These are phyloP conservation scores for Porites rus DNA, from an alignment of 92 coral and sea anemone genomes.

Conservation along the genomic window DNA sequence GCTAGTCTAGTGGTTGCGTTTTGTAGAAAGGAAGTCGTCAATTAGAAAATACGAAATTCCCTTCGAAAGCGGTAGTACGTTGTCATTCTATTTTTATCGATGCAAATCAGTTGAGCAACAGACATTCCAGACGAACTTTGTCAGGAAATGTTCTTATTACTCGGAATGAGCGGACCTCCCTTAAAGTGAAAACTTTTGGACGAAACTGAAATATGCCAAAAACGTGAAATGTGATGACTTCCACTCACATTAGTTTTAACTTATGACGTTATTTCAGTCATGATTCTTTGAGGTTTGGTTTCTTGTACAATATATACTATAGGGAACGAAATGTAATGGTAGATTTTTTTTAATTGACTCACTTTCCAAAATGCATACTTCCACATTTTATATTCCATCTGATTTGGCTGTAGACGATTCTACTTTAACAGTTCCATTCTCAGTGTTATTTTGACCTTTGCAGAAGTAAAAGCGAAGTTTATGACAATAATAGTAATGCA, in stretches of 20 bases:
- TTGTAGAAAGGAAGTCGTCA: neutral
- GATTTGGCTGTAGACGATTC: neutral
- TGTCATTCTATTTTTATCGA: conserved; percentile 25
- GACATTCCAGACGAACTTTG: conserved; percentile 36
- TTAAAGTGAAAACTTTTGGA: too few species aligned
- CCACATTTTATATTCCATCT: too few species aligned
- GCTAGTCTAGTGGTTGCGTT: too few species aligned
- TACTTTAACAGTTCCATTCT: neutral
- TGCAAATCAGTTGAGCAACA: conserved; percentile 6
- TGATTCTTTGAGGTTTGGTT: neutral
- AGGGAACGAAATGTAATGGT: too few species aligned
- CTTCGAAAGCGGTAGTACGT: neutral
- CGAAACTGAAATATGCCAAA: neutral
- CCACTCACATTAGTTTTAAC: neutral
- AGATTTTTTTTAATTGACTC: neutral
- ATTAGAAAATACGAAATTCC: neutral
- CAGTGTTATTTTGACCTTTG: neutral
- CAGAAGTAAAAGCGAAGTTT: neutral
- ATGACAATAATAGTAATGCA: neutral
- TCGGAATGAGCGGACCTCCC: too few species aligned
- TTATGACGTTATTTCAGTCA: conserved; percentile 8
- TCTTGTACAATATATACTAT: conserved; percentile 17
- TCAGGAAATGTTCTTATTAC: neutral
- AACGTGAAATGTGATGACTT: neutral
- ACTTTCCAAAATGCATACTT: neutral